Evolutionary conservation across 2,797 vertebrate species (phyloP), one percentile per base, ranked within the genome.

Genomic region (Sebastes matsubarae): DNA sequence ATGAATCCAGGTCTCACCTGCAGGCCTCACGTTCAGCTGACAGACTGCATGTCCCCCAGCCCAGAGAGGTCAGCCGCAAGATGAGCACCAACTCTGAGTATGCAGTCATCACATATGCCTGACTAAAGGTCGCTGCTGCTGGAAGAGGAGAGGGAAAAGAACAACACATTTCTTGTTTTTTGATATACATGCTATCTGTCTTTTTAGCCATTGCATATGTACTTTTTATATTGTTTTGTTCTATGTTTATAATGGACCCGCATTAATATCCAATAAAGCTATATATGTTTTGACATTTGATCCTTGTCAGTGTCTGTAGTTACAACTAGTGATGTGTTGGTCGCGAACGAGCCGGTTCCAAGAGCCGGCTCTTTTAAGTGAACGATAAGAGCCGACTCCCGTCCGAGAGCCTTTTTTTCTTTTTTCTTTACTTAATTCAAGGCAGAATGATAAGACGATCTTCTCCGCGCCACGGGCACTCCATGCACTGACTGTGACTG

Each of bases 31-130:
- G 92, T 11, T 96, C 96, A 12, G 94, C 94, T 42, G 96, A 97
- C 91, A 92, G 95, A 64, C 93, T 97, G 38, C 93, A 95, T 25
- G 86, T 96, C 16, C 94, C 90, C 14, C 93, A 88, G 52, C 77
- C 93, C 66, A 94, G 93, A 84, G 96, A 97, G 63, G 90, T 96
- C 85, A 93, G 90, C 85, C 93, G 96, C 75, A 96, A 96, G 85
- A 93, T 96, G 94, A 97, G 96, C 93, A 95, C 95, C 73, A 95
- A 84, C 81, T 97, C 96, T 0, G 96, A 97, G 80, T 97, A 97
- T 32, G 96, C 96, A 1, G 87, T 96, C 78, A 97, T 97, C 85
- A 96, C 93, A 4, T 96, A 97, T 25, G 91, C 93, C 38, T 94
- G 86, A 88, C 27, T 46, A 70, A 13, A 13, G 2, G 8, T 13